phyloP scores from a whole-genome alignment of 1,140 invertebrate species.

The Glomeris maerens region DNA sequence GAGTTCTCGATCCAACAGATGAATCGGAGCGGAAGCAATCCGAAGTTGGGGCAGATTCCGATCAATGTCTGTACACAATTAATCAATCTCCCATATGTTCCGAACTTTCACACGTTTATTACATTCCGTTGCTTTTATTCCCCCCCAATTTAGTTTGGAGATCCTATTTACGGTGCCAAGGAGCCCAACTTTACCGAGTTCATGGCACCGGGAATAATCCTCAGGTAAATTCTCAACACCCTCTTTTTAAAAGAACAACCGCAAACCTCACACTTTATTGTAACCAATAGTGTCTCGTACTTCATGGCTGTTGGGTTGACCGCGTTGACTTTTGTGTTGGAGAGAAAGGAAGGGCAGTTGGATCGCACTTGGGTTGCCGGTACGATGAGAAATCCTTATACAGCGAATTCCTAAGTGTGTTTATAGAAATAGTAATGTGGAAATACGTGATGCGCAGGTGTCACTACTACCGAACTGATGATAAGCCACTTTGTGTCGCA shows the following conservation, averaged over 20 bases:
- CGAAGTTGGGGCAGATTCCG: slow-evolving; percentile 63
- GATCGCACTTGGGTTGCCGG: slow-evolving; percentile 79
- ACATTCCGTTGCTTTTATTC: too few relatives aligned
- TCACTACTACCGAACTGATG: slow-evolving; percentile 73
- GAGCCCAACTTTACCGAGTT: slow-evolving; percentile 39
- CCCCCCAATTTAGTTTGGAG: slow-evolving; percentile 49
- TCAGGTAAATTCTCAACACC: slow-evolving; percentile 52
- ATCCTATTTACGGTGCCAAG: slow-evolving; percentile 71
- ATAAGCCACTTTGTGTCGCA: slow-evolving; percentile 84
- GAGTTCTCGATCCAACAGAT: slow-evolving; percentile 56
- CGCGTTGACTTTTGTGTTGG: slow-evolving; percentile 77
- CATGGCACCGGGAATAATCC: slow-evolving; percentile 83
- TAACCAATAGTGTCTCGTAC: slow-evolving; percentile 86
- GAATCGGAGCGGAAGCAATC: slow-evolving; percentile 53
- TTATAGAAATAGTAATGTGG: too few relatives aligned
- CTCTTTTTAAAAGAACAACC: too few relatives aligned
- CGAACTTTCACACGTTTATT: neutral
- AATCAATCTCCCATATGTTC: neutral
- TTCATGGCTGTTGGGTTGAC: slow-evolving; percentile 90
- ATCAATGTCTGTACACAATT: slow-evolving; percentile 38
- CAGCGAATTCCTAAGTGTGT: too few relatives aligned
- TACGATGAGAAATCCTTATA: too few relatives aligned
- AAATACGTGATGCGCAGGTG: slow-evolving; percentile 49
- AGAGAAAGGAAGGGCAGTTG: slow-evolving; percentile 77
- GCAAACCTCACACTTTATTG: too few relatives aligned